Evolutionary conservation across 1,140 invertebrate genomes (phyloP).

Genomic region (Drosophila kohkoa): DNA sequence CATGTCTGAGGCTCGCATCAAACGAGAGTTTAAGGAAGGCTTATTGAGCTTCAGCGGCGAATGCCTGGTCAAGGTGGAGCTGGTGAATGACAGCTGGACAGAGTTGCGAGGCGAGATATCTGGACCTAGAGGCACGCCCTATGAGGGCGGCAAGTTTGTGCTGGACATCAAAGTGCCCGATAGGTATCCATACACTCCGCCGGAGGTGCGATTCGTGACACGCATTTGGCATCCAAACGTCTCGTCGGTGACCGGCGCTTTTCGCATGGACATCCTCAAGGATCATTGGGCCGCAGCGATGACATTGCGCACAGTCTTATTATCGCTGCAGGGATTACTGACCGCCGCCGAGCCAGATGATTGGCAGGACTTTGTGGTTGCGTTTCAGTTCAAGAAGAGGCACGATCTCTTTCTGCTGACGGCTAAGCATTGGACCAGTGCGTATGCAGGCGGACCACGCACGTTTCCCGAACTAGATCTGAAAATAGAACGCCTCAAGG

Average conservation of each 20-base stretch:
- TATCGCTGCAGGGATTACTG: slow-evolving; percentile 95
- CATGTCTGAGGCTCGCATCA: slow-evolving; percentile 96
- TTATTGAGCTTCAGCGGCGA: slow-evolving; percentile 97
- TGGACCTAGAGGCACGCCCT: slow-evolving; percentile 97
- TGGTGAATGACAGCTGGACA: slow-evolving; percentile 95
- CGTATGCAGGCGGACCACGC: slow-evolving; percentile 94
- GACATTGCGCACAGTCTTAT: slow-evolving; percentile 96
- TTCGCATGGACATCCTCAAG: slow-evolving; percentile 99
- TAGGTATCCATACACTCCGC: slow-evolving; percentile 99
- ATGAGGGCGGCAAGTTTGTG: slow-evolving; percentile 96
- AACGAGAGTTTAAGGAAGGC: slow-evolving; percentile 98
- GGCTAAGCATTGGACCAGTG: slow-evolving; percentile 96
- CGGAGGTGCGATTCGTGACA: slow-evolving; percentile 97
- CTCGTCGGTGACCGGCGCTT: slow-evolving; percentile 98
- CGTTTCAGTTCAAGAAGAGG: slow-evolving; percentile 96
- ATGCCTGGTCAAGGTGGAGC: slow-evolving; percentile 95
- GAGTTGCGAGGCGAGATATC: slow-evolving; percentile 95
- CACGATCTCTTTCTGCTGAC: slow-evolving; percentile 93
- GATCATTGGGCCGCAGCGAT: slow-evolving; percentile 99
- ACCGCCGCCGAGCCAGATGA: slow-evolving; percentile 98
- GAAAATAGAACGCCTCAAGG: slow-evolving; percentile 91
- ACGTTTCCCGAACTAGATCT: slow-evolving; percentile 90
- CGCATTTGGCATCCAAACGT: slow-evolving; percentile 99
- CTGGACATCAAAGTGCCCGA: slow-evolving; percentile 98
- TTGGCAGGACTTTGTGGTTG: slow-evolving; percentile 98